These are phyloP conservation scores for Hapalemur alaotrensis DNA, from an alignment of 2,797 vertebrate genomes.

Conservation along the genomic window DNA sequence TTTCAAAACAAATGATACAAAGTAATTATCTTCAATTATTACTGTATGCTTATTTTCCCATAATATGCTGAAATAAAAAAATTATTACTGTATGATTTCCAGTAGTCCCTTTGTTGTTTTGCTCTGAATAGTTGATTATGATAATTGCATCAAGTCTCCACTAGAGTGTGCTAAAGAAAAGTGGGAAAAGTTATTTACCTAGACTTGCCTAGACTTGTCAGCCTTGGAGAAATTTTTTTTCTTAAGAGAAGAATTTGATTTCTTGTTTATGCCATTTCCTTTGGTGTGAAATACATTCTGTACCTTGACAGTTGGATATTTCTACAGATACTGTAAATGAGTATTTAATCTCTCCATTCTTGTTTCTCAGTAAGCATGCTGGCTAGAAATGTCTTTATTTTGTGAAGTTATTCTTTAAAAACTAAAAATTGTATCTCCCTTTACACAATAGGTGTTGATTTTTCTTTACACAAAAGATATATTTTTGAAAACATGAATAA, in stretches of 20 bases:
- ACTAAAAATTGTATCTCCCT: constrained; percentile 36
- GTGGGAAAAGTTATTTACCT: neutral
- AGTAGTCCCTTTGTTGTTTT: neutral
- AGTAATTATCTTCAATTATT: neutral
- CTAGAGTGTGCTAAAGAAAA: constrained; percentile 79
- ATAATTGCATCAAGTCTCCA: constrained; percentile 41
- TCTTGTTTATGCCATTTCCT: constrained; percentile 22
- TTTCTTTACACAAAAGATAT: neutral
- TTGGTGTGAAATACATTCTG: constrained; percentile 42
- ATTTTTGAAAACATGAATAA: constrained; percentile 31
- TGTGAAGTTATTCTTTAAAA: constrained; percentile 32
- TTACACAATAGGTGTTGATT: neutral
- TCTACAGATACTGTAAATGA: neutral
- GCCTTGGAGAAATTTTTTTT: neutral
- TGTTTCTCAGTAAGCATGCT: neutral
- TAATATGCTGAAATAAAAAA: too few species aligned
- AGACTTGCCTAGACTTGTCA: constrained; percentile 40
- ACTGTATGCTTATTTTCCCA: neutral
- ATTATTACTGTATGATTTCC: neutral
- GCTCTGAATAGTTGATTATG: neutral
- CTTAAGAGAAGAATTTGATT: constrained; percentile 47
- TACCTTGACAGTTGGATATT: neutral
- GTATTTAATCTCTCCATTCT: constrained; percentile 20
- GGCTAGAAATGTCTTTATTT: constrained; percentile 9
- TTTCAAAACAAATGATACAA: neutral